These are phyloP conservation scores for Microctonus aethiopoides DNA, from an alignment of 2,888 invertebrate genomes.

Conservation along the genomic window DNA sequence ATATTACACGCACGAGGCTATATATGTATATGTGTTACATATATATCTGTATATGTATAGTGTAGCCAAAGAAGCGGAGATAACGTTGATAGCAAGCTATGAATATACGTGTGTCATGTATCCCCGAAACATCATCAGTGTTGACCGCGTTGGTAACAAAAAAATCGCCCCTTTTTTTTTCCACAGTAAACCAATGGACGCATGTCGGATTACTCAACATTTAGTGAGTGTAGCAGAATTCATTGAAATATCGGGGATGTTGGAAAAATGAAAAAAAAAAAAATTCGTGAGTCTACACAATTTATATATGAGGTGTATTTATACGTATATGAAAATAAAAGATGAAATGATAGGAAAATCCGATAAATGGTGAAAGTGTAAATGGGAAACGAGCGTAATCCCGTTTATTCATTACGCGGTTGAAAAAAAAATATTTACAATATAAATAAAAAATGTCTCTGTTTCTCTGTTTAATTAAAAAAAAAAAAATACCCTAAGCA, in stretches of 20 bases:
- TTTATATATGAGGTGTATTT: constrained; percentile 43
- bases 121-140: constrained; percentile 12
- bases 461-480: too few species aligned
- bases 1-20: too few species aligned
- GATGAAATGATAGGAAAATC: constrained; percentile 42
- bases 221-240: constrained; percentile 38
- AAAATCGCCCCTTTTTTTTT: constrained; percentile 12
- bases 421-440: too few species aligned
- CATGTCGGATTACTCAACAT: constrained; percentile 45
- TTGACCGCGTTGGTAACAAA: constrained; percentile 6
- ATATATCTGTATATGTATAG: too few species aligned
- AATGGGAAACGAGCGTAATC: constrained; percentile 45
- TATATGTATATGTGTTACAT: too few species aligned
- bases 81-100: constrained; percentile 38
- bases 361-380: constrained; percentile 48
- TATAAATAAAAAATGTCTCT: too few species aligned
- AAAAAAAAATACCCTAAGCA: too few species aligned
- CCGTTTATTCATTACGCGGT: constrained; percentile 56
- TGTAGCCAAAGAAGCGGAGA: background rate
- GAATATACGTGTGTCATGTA: background rate
- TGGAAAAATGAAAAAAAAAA: constrained; percentile 19
- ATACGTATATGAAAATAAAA: constrained; percentile 24
- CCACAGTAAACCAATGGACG: background rate
- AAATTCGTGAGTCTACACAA: background rate
- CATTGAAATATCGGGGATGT: constrained; percentile 36